Evolutionary conservation across 2,888 invertebrate genomes (phyloP).

Genomic region (Atethmia centrago): DNA sequence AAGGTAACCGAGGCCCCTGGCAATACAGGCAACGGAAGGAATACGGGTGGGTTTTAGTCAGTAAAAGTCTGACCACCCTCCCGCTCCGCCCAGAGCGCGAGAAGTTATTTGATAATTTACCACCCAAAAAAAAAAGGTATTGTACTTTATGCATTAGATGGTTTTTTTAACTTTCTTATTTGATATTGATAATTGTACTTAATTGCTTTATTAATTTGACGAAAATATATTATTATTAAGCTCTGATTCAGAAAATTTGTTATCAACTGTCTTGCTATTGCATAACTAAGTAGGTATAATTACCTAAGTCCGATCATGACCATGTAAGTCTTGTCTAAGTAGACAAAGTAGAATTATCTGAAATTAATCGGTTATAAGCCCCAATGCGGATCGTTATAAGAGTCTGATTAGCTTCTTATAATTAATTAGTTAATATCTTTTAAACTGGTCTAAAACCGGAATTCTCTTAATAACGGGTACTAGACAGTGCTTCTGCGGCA

Average conservation of each 20-base stretch:
- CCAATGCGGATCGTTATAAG: slow-evolving; percentile 6
- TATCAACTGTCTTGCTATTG: neutral
- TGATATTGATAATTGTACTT: neutral
- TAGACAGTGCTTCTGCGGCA: too few species aligned
- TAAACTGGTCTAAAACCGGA: neutral
- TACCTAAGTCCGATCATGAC: slow-evolving; percentile 9
- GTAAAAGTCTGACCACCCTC: too few species aligned
- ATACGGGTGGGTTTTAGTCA: too few species aligned
- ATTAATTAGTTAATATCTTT: slow-evolving; percentile 3
- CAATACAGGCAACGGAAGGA: too few species aligned
- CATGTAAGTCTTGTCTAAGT: slow-evolving; percentile 20
- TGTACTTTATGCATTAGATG: neutral
- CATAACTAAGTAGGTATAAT: neutral
- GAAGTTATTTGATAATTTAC: too few species aligned
- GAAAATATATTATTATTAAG: neutral
- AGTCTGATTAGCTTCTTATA: slow-evolving; percentile 8
- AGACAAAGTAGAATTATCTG: neutral
- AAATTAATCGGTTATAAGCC: slow-evolving; percentile 23
- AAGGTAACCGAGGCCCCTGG: too few species aligned
- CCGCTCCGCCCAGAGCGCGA: too few species aligned
- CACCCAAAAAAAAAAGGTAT: too few species aligned
- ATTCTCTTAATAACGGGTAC: neutral
- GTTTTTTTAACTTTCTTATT: neutral
- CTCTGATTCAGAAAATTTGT: slow-evolving; percentile 4
- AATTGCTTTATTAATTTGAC: slow-evolving; percentile 4